A percentile compares a stretch with the other conserved stretches of the same genome.
Conservation (phyloP, 2,888 invertebrate species). For the Trachelus troglodyta region DNA sequence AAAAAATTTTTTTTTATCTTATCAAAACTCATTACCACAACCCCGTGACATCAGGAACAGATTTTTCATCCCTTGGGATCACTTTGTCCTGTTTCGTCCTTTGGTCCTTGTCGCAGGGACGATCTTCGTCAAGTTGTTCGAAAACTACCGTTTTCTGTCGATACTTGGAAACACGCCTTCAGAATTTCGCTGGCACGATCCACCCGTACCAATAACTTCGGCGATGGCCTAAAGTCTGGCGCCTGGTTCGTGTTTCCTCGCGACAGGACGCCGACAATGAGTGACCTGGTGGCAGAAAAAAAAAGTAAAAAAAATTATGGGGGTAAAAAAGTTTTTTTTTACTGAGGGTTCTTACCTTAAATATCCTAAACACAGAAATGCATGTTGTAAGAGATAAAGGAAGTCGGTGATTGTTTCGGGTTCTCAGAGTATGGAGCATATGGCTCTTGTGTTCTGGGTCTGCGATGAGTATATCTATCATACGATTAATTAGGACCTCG, state of each 20-base stretch:
- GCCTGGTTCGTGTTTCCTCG: not conserved
- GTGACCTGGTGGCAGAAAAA: not conserved
- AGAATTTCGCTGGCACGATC: slow-evolving; percentile 6
- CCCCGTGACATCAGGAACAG: not conserved
- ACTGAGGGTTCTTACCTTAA: not conserved
- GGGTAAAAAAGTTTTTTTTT: not conserved
- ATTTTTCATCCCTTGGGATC: not conserved
- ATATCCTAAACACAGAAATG: not conserved
- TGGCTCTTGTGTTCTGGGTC: not conserved
- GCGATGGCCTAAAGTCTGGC: not conserved
- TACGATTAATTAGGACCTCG: not conserved
- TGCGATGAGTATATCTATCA: not conserved
- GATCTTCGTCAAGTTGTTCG: not conserved
- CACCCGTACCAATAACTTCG: not conserved
- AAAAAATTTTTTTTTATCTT: not conserved
- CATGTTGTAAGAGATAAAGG: not conserved
- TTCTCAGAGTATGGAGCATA: not conserved
- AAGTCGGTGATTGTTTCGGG: not conserved
- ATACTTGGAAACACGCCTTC: slow-evolving; percentile 18
- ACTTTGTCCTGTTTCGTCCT: not conserved
- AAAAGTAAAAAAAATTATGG: not conserved
- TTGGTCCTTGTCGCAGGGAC: not conserved
- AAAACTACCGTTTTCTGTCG: slow-evolving; percentile 21
- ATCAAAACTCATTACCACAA: not conserved
- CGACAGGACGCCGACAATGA: not conserved